Evolutionary conservation across 1,140 invertebrate species (phyloP), one percentile per base, ranked within the genome.

Genomic region (Megalopta genalis): DNA sequence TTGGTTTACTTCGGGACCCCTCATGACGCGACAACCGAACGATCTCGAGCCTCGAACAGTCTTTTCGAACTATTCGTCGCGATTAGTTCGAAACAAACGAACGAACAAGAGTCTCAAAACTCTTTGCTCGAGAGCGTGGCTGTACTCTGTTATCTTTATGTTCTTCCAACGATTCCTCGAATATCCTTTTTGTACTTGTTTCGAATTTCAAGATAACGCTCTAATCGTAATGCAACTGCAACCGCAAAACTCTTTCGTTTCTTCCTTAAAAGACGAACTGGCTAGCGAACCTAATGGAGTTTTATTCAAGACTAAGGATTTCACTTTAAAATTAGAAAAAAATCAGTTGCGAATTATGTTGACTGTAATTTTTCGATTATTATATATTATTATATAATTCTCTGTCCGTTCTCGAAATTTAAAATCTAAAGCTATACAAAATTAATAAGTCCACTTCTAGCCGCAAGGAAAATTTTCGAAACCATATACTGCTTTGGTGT

Each of bases 181-280:
- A 23, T 46, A 46, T 52, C 9, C 23, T 37, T 62, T 71, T 77
- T 78, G 76, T 78, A 72, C 69, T 72, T 72, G 46, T 69, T 12
- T 46, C 39, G n/a, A 78, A 72, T 78, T 18, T 7, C 16, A 72
- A 72, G 18, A 18, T 69, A 6, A 46, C 23, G 5, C 8, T 7
- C 9, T n/a, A 21, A 62, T 63, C 46, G 57, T 37, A 57, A 72
- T 52, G 68, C n/a, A 63, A 63, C 46, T 64, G 68, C 68, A n/a
- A 6, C 10, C 14, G 2, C 3, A 10, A 54, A 10, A 16, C 2
- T 16, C 32, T 14, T 25, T 16, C 25, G 14, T 39, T 39, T 18
- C 62, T 39, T 64, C 32, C 21, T 16, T 2, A 21, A 10, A 12
- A 16, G 2, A 0, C 21, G 37, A 21, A 10, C 42, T 46, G 18